Evolutionary conservation across 2,888 invertebrate species (phyloP).

Genomic region (Amphipyra tragopoginis): DNA sequence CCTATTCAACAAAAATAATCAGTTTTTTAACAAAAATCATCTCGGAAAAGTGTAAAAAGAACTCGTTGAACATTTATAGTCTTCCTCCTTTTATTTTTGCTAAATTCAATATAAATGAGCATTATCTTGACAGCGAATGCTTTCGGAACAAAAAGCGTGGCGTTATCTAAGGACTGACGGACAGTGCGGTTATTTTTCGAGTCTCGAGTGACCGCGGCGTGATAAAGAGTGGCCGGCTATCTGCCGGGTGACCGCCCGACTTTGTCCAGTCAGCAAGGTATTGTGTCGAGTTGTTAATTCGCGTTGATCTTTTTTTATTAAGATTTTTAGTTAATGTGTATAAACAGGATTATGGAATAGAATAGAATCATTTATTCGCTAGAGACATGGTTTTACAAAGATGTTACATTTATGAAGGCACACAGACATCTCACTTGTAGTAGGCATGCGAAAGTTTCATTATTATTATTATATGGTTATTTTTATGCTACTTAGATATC

Average conservation of each 20-base stretch:
- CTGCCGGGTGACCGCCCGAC: constrained; percentile 22
- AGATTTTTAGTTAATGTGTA: not conserved
- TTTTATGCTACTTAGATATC: no score
- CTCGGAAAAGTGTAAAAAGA: constrained; percentile 11
- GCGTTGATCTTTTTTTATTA: constrained; percentile 7
- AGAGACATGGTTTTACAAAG: no score
- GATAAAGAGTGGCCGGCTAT: constrained; percentile 35
- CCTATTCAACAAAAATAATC: constrained; percentile 13
- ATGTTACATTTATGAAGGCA: no score
- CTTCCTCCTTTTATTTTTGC: constrained; percentile 29
- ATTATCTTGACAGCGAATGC: constrained; percentile 50
- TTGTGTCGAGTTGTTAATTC: constrained; percentile 17
- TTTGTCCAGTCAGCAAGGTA: constrained; percentile 9
- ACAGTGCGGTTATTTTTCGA: constrained; percentile 51
- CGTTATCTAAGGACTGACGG: constrained; percentile 51
- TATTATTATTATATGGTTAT: no score
- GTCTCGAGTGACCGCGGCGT: constrained; percentile 19
- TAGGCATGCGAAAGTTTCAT: no score
- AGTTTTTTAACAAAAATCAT: constrained; percentile 9
- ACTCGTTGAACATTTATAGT: constrained; percentile 37
- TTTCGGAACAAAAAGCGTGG: constrained; percentile 47
- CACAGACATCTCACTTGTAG: no score
- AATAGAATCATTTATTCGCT: no score
- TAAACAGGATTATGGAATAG: no score
- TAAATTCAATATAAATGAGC: constrained; percentile 52